phyloP scores from a whole-genome alignment of 2,888 invertebrate genomes.

The Xestia sexstrigata region DNA sequence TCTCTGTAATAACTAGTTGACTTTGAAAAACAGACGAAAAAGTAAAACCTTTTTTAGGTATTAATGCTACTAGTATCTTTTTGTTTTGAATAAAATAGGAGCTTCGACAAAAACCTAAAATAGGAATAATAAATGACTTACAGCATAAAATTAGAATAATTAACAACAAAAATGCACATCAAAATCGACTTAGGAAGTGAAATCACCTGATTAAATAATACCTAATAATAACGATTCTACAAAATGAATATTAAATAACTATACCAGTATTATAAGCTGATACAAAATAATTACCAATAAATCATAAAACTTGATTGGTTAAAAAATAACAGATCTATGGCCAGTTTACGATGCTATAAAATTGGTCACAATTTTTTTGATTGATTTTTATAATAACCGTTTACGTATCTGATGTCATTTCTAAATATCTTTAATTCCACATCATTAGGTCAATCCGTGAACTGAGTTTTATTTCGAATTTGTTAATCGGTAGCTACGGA shows the following conservation, averaged over 20 bases:
- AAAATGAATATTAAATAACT: constrained; percentile 44
- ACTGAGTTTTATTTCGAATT: constrained; percentile 32
- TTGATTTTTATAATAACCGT: constrained; percentile 52
- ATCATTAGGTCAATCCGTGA: constrained; percentile 25
- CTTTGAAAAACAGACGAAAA: too few species aligned
- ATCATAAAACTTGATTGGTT: constrained; percentile 56
- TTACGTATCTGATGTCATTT: constrained; percentile 60
- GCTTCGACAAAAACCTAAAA: neutral
- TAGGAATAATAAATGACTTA: constrained; percentile 8
- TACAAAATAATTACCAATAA: constrained; percentile 51
- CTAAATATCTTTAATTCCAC: constrained; percentile 42
- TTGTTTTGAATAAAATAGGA: neutral
- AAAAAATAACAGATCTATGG: constrained; percentile 36
- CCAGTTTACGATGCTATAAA: constrained; percentile 51
- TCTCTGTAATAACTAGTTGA: too few species aligned
- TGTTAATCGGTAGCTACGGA: constrained; percentile 43
- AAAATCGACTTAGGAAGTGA: constrained; percentile 34
- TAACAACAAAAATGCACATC: constrained; percentile 54
- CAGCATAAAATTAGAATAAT: constrained; percentile 44
- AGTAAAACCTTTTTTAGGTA: too few species aligned
- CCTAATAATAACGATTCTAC: constrained; percentile 26
- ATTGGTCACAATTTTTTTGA: constrained; percentile 45
- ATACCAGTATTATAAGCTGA: constrained; percentile 21
- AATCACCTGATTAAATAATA: constrained; percentile 57
- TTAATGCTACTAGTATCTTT: neutral